These are phyloP conservation scores for Parus major DNA, from an alignment of 2,113 vertebrate genomes.

Conservation along the genomic window DNA sequence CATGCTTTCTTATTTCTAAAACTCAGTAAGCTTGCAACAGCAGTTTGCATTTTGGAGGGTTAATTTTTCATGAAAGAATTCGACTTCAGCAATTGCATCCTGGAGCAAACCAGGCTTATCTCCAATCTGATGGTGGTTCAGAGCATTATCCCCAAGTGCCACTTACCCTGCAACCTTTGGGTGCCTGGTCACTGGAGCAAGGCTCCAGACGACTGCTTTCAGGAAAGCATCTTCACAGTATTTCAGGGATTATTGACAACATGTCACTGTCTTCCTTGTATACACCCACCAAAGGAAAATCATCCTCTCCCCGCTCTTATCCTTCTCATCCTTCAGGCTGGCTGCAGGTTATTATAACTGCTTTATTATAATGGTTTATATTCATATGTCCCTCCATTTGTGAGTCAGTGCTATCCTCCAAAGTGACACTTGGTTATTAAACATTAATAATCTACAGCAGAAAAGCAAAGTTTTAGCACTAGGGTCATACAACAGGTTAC, in stretches of 20 bases:
- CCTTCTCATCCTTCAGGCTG: not conserved
- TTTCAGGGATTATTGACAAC: not conserved
- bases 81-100: not conserved
- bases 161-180: not conserved
- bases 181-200: not conserved
- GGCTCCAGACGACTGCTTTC: not conserved
- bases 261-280: not conserved
- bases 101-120: not conserved
- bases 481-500: not conserved
- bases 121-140: not conserved
- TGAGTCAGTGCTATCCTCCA: not conserved
- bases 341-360: not conserved
- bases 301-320: not conserved
- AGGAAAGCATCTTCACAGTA: not conserved
- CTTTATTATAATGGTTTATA: not conserved
- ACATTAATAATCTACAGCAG: not conserved
- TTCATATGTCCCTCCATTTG: rapidly evolving
- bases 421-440: not conserved
- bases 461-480: not conserved
- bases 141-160: not conserved
- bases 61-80: not conserved
- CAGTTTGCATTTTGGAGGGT: not conserved
- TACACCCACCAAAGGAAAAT: not conserved
- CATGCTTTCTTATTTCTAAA: not conserved
- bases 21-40: not conserved